Percentiles rank a stretch among this genome's conserved stretches.
Evolutionary conservation across 2,797 vertebrate genomes (phyloP).

Genomic region (Silurus lanzhouensis): DNA sequence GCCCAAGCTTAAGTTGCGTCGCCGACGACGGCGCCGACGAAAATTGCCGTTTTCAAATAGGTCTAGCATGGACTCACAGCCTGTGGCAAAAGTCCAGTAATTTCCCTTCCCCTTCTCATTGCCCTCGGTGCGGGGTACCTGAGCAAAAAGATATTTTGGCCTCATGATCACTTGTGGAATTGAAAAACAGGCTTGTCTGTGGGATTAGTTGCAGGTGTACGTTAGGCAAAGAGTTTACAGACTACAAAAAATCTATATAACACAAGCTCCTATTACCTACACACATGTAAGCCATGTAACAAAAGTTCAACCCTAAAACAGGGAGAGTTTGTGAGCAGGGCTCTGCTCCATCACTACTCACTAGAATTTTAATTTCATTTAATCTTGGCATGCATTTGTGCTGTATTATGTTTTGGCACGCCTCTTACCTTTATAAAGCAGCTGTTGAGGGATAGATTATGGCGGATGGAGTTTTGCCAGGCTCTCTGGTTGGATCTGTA

Average conservation of each 20-base stretch:
- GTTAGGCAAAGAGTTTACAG: background rate
- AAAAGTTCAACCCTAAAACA: background rate
- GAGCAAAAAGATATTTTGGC: conserved; percentile 47
- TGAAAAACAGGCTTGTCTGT: background rate
- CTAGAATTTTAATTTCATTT: conserved; percentile 4
- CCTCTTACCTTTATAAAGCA: conserved; percentile 93
- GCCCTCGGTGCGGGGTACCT: conserved; percentile 94
- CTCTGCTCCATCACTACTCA: background rate
- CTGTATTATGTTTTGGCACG: conserved; percentile 1
- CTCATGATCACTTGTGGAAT: conserved; percentile 1
- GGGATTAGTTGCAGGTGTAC: background rate
- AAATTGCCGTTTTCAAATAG: conserved; percentile 98
- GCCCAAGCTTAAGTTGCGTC: conserved; percentile 83
- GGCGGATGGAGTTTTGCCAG: conserved; percentile 98
- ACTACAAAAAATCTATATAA: background rate
- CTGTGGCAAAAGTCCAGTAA: conserved; percentile 94
- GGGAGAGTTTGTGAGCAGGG: background rate
- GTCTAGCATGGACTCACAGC: conserved; percentile 96
- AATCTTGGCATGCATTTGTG: conserved; percentile 7
- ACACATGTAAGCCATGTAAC: background rate
- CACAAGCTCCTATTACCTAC: background rate
- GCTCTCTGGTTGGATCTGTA: conserved; percentile 97
- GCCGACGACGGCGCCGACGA: conserved; percentile 82
- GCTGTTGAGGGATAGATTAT: conserved; percentile 98
- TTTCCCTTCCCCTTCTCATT: conserved; percentile 96